Base-by-base conservation (phyloP, 2,888 invertebrate species). In the Disparrhopalites patrizii region DNA sequence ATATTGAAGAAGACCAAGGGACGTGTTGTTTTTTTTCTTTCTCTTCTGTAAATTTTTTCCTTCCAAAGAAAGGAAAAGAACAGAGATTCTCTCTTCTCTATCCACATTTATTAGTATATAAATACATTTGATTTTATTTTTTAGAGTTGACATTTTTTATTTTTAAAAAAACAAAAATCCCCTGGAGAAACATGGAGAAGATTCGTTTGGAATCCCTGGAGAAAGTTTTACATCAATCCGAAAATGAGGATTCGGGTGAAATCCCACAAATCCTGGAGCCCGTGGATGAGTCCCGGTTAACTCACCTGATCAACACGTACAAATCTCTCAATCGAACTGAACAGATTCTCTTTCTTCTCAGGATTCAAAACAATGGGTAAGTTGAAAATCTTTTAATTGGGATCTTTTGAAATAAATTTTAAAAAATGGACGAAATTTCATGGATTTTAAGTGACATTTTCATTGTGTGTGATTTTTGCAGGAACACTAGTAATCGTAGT, bases 301-400 rank as follows among this genome's bases (percentile, higher is more conserved):
- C 47, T 25, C 50, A 50, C 36, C 61, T 69, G 28, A 57, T 67
- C n/a, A 55, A 62, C 15, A 33, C 58, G 36, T 69, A 65, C 62
- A 62, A 62, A 36, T 31, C 61, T 47, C 52, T 69, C 1, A 64
- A 57, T 31, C 60, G 58, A 62, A 64, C 57, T 47, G 69, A 69
- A 61, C 65, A 67, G 52, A 68, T 69, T 18, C 63, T 67, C 27
- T 68, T 69, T 56, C 60, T 69, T 13, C 62, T 67, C 28, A 62
- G 66, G 56, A 68, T 69, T n/a, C 64, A 56, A 51, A 64, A 56
- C 40, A 64, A 64, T 64, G 64, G 64, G 64, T 64, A 33, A 55
- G 43, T 28, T 25, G 38, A 33, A 47, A 57, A 18, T 33, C 5
- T 51, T 18, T 20, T 38, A 13, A 18, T 18, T 51, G 7, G 8